These are phyloP conservation scores for Odontothrips loti DNA, from an alignment of 2,888 invertebrate species.

Conservation along the genomic window DNA sequence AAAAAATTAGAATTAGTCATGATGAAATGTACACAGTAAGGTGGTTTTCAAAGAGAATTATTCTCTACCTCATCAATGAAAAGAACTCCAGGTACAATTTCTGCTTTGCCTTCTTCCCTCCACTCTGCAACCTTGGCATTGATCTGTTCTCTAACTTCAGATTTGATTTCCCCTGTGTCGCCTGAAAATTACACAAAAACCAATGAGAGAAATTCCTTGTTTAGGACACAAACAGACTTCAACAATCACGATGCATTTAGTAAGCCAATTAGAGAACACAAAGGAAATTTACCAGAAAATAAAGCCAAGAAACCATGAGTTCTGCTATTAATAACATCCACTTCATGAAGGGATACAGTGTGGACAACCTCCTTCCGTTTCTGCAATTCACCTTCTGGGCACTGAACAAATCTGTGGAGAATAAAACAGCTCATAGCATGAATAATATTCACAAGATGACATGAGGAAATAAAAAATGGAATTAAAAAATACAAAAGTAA, in stretches of 20 bases:
- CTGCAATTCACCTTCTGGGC: conserved; percentile 97
- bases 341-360: conserved; percentile 97
- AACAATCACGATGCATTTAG: conserved; percentile 4
- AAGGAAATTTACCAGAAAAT: conserved; percentile 68
- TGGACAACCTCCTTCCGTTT: conserved; percentile 97
- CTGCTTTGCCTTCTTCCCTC: conserved; percentile 99
- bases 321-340: conserved; percentile 97
- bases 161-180: conserved; percentile 98
- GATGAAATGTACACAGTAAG: background rate
- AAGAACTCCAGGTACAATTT: conserved; percentile 95
- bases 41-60: background rate
- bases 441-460: conserved; percentile 47
- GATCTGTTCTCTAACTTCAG: conserved; percentile 96
- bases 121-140: conserved; percentile 96
- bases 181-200: conserved; percentile 50
- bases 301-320: conserved; percentile 96
- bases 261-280: background rate
- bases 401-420: conserved; percentile 78
- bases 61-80: conserved; percentile 86
- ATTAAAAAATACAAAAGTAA: background rate
- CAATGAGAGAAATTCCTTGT: background rate
- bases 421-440: background rate
- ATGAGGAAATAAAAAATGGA: background rate
- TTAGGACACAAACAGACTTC: background rate
- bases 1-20: background rate